A percentile compares a stretch with the other conserved stretches of the same genome.
Conservation (phyloP, 2,888 invertebrate genomes). For the Galeopsomyia nigrocyanea region DNA sequence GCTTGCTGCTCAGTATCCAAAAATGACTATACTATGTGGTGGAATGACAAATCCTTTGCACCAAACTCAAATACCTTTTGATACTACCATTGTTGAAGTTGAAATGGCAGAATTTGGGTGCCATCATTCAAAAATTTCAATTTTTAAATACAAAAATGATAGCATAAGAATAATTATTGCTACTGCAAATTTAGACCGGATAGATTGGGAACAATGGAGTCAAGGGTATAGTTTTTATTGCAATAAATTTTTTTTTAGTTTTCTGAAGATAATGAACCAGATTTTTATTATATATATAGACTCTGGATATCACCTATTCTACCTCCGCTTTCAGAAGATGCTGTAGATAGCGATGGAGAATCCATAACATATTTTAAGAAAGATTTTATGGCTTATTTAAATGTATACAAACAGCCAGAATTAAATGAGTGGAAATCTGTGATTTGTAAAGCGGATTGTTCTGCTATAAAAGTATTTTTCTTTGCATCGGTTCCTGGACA, state of each 20-base stretch:
- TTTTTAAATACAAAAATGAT: slow-evolving; percentile 85
- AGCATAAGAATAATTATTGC: slow-evolving; percentile 89
- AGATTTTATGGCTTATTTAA: slow-evolving; percentile 83
- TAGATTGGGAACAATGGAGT: slow-evolving; percentile 80
- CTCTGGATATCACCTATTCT: slow-evolving; percentile 91
- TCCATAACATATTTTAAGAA: slow-evolving; percentile 87
- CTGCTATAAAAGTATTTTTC: slow-evolving; percentile 85
- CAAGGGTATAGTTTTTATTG: not conserved
- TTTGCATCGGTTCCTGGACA: slow-evolving; percentile 89
- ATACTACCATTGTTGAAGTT: slow-evolving; percentile 54
- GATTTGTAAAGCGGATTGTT: slow-evolving; percentile 85
- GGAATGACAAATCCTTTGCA: slow-evolving; percentile 39
- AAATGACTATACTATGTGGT: slow-evolving; percentile 38
- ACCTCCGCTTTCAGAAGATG: slow-evolving; percentile 73
- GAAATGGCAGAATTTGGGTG: slow-evolving; percentile 56
- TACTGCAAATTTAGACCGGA: slow-evolving; percentile 90
- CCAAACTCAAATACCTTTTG: slow-evolving; percentile 48
- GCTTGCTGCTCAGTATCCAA: no score
- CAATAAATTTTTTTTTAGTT: slow-evolving; percentile 4
- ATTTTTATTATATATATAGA: slow-evolving; percentile 66
- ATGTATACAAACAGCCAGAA: slow-evolving; percentile 78
- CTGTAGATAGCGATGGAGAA: slow-evolving; percentile 77
- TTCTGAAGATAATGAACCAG: no score
- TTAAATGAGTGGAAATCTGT: slow-evolving; percentile 81
- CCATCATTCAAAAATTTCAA: slow-evolving; percentile 80